These are phyloP conservation scores for Loriculus beryllinus DNA, from an alignment of 2,797 vertebrate species.

Conservation along the genomic window DNA sequence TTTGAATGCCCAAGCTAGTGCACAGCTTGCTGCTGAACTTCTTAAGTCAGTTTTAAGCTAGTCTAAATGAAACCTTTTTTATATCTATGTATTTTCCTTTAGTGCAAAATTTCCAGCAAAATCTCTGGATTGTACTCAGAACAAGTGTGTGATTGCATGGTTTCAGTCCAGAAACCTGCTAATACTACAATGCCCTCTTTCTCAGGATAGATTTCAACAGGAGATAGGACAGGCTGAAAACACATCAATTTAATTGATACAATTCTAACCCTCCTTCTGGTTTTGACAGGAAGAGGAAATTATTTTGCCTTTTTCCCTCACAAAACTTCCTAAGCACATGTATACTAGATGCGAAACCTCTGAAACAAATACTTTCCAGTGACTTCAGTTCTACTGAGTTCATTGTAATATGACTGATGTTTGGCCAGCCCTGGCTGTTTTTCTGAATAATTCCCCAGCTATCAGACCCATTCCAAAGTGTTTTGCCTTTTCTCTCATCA, in stretches of 20 bases:
- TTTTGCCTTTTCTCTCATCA: not conserved
- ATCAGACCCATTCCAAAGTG: not conserved
- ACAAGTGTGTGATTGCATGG: not conserved
- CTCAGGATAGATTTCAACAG: not conserved
- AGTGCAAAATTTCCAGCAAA: not conserved
- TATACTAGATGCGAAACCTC: not conserved
- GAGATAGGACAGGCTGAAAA: not conserved
- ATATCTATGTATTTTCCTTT: not conserved
- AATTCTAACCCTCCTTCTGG: not conserved
- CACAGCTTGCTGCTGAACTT: accelerated
- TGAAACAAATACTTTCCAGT: not conserved
- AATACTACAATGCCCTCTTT: not conserved
- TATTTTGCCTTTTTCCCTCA: not conserved
- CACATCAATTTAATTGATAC: not conserved
- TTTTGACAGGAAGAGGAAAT: not conserved
- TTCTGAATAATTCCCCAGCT: not conserved
- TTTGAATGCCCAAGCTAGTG: not conserved
- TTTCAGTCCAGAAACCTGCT: not conserved
- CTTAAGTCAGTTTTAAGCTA: not conserved
- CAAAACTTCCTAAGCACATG: not conserved
- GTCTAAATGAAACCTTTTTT: not conserved
- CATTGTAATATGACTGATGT: not conserved
- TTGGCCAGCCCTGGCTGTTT: not conserved
- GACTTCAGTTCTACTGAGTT: not conserved
- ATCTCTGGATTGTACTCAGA: not conserved